Base-by-base conservation (phyloP, 2,888 invertebrate species). In the Sphaerophoria rueppellii region DNA sequence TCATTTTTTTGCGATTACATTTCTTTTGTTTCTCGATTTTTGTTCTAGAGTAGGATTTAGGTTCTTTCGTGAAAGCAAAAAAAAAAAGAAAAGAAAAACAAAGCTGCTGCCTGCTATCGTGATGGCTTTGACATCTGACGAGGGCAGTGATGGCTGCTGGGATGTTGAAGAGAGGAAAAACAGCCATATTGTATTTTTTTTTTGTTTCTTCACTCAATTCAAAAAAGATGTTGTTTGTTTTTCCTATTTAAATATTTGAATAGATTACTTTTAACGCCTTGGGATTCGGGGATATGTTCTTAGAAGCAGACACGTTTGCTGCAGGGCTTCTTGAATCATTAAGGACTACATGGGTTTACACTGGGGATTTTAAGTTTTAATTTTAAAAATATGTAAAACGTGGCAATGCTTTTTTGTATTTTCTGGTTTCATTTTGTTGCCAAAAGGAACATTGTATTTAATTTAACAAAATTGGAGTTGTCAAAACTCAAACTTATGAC, bases 81-180 rank as follows among this genome's bases (percentile, higher is more conserved):
- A 40, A 58, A 12, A 14, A 24, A 40, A 40, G 11, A 16, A 0
- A 3, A 57, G 24, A 4, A 46, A n/a, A 63, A 65, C n/a, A 52
- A 67, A 43, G 52, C 40, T 32, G 40, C 52, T 40, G 40, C 65
- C 34, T 63, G 63, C 34, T 12, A 40, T 54, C 54, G 67, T 54
- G 67, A 67, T 40, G 67, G 67, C 67, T 67, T 67, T 54, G 67
- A 67, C 67, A 67, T 67, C 67, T 67, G 67, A 67, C 52, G 54
- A 37, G 37, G 50, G 40, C n/a, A 54, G 14, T 34, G 6, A 63
- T 34, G 63, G 11, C 5, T 14, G 6, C 14, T 14, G 16, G 35
- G 11, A 4, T 34, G 32, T 5, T 57, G 16, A 40, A 24, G 60
- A 12, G 43, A 43, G 24, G 12, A 43, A 50, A 12, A 14, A 35